These are phyloP conservation scores for Phyllostomus discolor DNA, from an alignment of 2,113 vertebrate species.

Conservation along the genomic window DNA sequence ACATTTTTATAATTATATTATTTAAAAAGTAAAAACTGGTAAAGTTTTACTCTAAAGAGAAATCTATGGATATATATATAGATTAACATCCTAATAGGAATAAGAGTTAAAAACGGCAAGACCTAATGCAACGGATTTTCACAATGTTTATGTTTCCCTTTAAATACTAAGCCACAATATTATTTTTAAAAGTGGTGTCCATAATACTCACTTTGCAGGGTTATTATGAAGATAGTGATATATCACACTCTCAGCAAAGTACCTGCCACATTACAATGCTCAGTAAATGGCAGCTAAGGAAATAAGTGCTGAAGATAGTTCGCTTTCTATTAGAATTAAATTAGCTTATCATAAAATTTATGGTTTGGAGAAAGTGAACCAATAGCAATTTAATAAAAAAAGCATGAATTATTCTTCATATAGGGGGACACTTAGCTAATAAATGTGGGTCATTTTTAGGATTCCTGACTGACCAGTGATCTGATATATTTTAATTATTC, in stretches of 20 bases:
- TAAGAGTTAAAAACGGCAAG: not conserved
- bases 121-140: not conserved
- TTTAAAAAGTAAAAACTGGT: not conserved
- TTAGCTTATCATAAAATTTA: not conserved
- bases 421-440: not conserved
- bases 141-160: not conserved
- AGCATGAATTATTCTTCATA: not conserved
- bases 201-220: not conserved
- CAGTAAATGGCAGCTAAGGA: not conserved
- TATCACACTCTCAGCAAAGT: not conserved
- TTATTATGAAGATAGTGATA: not conserved
- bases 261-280: not conserved
- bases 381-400: slow-evolving; percentile 8
- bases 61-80: not conserved
- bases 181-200: not conserved
- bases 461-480: not conserved
- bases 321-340: not conserved
- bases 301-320: not conserved
- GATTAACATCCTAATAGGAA: not conserved
- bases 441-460: not conserved
- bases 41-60: not conserved
- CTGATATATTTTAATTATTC: not conserved
- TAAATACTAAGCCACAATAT: not conserved
- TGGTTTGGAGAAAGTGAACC: not conserved
- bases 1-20: not conserved